Base-by-base conservation (phyloP, 1,140 invertebrate species). In the Diplogasteroides magnus region DNA sequence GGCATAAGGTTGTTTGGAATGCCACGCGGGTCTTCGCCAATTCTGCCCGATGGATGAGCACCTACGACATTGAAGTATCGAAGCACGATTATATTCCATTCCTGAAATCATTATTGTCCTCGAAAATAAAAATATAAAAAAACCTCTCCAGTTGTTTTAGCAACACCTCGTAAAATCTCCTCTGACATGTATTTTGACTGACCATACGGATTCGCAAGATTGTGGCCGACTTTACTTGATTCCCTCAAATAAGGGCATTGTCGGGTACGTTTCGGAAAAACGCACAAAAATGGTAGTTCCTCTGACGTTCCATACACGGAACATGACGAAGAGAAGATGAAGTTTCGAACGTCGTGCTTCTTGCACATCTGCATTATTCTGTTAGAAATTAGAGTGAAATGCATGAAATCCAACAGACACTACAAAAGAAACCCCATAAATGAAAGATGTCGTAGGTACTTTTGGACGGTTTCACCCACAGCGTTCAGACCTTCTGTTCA, bases 21-120 rank as follows among this genome's bases (percentile, higher is more conserved):
- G n/a, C 94, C 94, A 64, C 89, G 87, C 0, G 95, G 94, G 86
- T 98, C 93, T 87, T 98, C 96, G 0, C 96, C 96, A 75, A 99
- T 96, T 55, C 88, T 83, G 0, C 95, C 96, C 61, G 84, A 85
- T 31, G 88, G 87, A 87, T 99, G 96, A 19, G 96, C 93, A 2
- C 97, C 97, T 56, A 98, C 93, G 2, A 96, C 96, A 87, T 99
- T 99, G 84, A 99, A 99, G 84, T 99, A 99, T 37, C 97, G 88
- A 2, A 99, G 85, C 0, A 93, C 89, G 77, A 94, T 89, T 57
- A 93, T 90, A 80, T 93, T 93, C 92, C 92, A 95, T 78, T 87
- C 87, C 90, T 93, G 79, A 31, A 86, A n/a, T n/a, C n/a, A n/a
- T n/a, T n/a, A n/a, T n/a, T n/a, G n/a, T n/a, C n/a, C n/a, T n/a